Evolutionary conservation across 2,888 invertebrate genomes (phyloP).

Genomic region (Caenorhabditis uteleia): DNA sequence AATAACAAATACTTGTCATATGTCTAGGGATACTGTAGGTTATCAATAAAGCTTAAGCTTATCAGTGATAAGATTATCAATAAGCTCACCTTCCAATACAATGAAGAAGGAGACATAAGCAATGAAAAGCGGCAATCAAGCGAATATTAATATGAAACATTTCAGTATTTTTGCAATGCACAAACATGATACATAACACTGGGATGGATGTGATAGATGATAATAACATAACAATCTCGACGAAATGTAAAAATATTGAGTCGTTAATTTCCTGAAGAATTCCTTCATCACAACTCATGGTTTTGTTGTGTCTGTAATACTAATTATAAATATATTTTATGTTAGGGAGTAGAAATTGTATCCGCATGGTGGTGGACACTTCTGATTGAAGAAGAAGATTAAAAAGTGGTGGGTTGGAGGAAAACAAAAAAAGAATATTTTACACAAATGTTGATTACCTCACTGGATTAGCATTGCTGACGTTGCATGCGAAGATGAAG

Average conservation of each 20-base stretch:
- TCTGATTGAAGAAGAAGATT: too few species aligned
- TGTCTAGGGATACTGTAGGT: too few species aligned
- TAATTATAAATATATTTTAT: too few species aligned
- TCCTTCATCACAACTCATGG: neutral
- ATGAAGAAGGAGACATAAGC: conserved; percentile 5
- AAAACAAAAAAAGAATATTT: too few species aligned
- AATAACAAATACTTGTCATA: too few species aligned
- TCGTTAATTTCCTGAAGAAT: neutral
- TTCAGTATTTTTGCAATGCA: neutral
- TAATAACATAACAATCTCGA: neutral
- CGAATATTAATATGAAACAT: conserved; percentile 7
- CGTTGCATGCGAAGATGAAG: too few species aligned
- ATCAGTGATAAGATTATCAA: neutral
- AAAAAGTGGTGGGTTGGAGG: too few species aligned
- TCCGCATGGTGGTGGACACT: too few species aligned
- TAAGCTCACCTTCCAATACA: conserved; percentile 6
- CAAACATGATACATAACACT: neutral
- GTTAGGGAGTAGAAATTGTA: too few species aligned
- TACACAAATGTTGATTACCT: too few species aligned
- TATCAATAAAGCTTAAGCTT: neutral
- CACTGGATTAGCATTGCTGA: too few species aligned
- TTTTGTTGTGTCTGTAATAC: too few species aligned
- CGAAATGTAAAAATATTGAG: neutral
- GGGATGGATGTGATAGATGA: conserved; percentile 2
- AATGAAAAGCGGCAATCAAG: conserved; percentile 7